These are phyloP conservation scores for Disparrhopalites patrizii DNA, from an alignment of 2,888 invertebrate genomes.

Conservation along the genomic window DNA sequence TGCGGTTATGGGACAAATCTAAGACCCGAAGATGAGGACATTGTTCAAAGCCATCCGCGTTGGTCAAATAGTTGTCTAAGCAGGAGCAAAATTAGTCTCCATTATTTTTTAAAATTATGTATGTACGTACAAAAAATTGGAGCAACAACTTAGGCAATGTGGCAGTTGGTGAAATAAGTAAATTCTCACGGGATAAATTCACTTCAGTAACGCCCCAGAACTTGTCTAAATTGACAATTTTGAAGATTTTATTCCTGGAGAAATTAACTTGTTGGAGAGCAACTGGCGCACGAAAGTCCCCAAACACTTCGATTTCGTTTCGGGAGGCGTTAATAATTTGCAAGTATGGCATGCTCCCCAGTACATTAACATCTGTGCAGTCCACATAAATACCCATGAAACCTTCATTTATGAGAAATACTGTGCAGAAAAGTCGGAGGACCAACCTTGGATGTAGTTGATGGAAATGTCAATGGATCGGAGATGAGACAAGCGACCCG, in stretches of 20 bases:
- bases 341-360: conserved; percentile 31
- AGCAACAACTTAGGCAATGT: not conserved
- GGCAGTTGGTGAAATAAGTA: not conserved
- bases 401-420: not conserved
- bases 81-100: conserved; percentile 2
- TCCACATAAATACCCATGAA: not conserved
- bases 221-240: conserved; percentile 16
- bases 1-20: conserved; percentile 15
- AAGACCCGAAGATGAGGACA: conserved; percentile 2
- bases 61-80: conserved; percentile 1
- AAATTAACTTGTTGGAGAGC: conserved; percentile 26
- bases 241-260: conserved; percentile 30
- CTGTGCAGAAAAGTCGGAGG: not conserved
- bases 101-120: conserved; percentile 5
- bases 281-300: conserved; percentile 25
- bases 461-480: conserved; percentile 26
- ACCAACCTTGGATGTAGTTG: conserved; percentile 29
- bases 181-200: conserved; percentile 32
- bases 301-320: conserved; percentile 31
- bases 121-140: not conserved
- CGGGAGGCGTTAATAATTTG: conserved; percentile 30
- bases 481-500: conserved; percentile 24
- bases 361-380: conserved; percentile 18
- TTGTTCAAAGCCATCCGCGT: conserved; percentile 9
- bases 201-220: conserved; percentile 33